Percentiles rank a stretch among this genome's conserved stretches.
phyloP scores from a whole-genome alignment of 2,888 invertebrate species.

The Zygothrica quintamaculata region DNA sequence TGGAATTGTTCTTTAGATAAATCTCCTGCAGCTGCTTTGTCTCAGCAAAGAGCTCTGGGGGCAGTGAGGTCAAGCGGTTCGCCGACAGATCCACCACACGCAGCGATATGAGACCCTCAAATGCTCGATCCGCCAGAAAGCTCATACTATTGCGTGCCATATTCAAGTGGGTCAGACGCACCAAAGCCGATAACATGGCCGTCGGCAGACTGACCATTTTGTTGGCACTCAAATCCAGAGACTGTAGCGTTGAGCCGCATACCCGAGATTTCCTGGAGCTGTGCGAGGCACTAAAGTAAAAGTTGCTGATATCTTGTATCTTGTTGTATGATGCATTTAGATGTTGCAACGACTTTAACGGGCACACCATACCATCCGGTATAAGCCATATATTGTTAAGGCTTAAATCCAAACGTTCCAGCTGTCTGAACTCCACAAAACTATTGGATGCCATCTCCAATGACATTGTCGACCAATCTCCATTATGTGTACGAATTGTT shows the following conservation, averaged over 20 bases:
- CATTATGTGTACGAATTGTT: conserved; percentile 93
- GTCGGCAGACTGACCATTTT: conserved; percentile 93
- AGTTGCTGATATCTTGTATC: conserved; percentile 93
- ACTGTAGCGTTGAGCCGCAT: conserved; percentile 89
- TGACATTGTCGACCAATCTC: conserved; percentile 93
- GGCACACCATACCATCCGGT: conserved; percentile 93
- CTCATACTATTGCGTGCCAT: conserved; percentile 95
- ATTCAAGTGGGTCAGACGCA: conserved; percentile 91
- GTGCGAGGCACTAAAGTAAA: conserved; percentile 90
- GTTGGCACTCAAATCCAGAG: conserved; percentile 93
- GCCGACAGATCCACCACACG: conserved; percentile 94
- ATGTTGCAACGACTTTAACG: conserved; percentile 90
- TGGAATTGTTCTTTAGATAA: conserved; percentile 95
- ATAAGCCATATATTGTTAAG: conserved; percentile 95
- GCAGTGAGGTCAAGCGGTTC: conserved; percentile 94
- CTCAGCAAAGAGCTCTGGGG: conserved; percentile 93
- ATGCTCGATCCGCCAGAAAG: conserved; percentile 93
- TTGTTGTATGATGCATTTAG: conserved; percentile 94
- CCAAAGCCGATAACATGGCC: conserved; percentile 91
- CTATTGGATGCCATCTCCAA: conserved; percentile 92
- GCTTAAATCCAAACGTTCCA: conserved; percentile 93
- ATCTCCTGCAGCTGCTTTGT: conserved; percentile 93
- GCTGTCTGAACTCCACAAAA: conserved; percentile 91
- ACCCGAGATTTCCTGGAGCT: conserved; percentile 84
- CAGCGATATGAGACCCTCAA: conserved; percentile 91